These are phyloP conservation scores for Falco cherrug DNA, from an alignment of 2,797 vertebrate genomes.

Conservation along the genomic window DNA sequence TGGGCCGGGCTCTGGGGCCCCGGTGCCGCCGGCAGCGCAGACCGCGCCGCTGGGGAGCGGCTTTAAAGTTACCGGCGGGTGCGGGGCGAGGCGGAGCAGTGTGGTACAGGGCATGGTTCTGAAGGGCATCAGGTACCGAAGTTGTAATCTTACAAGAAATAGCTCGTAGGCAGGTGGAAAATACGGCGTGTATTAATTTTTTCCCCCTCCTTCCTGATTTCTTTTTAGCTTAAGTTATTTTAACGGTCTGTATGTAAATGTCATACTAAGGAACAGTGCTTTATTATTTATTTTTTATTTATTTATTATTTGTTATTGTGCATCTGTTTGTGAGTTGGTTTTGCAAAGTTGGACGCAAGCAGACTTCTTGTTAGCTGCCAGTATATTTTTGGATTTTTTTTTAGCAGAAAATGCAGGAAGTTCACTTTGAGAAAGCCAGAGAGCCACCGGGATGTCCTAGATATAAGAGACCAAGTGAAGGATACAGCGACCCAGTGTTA, in stretches of 20 bases:
- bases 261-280: not conserved
- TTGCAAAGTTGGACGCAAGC: not conserved
- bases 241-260: not conserved
- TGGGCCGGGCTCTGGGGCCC: not conserved
- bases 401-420: not conserved
- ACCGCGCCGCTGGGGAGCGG: rapidly evolving
- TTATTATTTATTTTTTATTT: not conserved
- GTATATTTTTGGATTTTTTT: not conserved
- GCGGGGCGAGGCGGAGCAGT: not conserved
- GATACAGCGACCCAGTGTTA: not conserved
- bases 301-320: not conserved
- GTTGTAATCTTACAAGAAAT: not conserved
- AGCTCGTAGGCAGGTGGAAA: not conserved
- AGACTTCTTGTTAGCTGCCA: not conserved
- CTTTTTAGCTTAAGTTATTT: not conserved
- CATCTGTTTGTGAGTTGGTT: not conserved
- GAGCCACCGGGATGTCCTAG: not conserved
- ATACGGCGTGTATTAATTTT: not conserved
- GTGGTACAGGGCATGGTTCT: not conserved
- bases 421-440: not conserved
- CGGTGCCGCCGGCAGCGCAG: not conserved
- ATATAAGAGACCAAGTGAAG: not conserved
- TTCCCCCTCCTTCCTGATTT: rapidly evolving
- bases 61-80: rapidly evolving
- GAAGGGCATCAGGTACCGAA: rapidly evolving